These are phyloP conservation scores for Xanthorhoe designata DNA, from an alignment of 2,888 invertebrate species.

Conservation along the genomic window DNA sequence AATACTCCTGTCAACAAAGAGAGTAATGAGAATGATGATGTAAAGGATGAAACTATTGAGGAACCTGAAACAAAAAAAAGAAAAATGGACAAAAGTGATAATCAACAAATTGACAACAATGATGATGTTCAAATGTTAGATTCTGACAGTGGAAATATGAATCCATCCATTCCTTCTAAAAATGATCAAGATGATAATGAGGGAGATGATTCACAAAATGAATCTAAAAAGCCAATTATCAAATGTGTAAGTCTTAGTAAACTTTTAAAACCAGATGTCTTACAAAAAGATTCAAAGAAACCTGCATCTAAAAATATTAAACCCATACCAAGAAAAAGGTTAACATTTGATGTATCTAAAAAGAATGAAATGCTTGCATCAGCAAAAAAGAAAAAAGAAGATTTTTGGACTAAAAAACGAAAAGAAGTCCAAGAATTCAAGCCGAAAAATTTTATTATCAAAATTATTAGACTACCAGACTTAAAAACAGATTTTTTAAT, in stretches of 20 bases:
- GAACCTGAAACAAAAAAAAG: slow-evolving; percentile 31
- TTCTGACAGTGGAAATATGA: not conserved
- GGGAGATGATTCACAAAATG: slow-evolving; percentile 15
- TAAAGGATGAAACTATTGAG: slow-evolving; percentile 20
- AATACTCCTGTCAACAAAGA: slow-evolving; percentile 53
- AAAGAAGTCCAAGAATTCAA: slow-evolving; percentile 65
- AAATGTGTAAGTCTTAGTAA: slow-evolving; percentile 76
- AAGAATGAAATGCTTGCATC: slow-evolving; percentile 24
- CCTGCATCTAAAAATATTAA: not conserved
- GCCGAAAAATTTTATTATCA: slow-evolving; percentile 62
- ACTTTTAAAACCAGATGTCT: slow-evolving; percentile 67
- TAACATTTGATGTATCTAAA: slow-evolving; percentile 24
- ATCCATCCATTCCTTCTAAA: slow-evolving; percentile 6
- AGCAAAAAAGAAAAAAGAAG: slow-evolving; percentile 37
- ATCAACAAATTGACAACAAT: slow-evolving; percentile 29
- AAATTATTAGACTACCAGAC: slow-evolving; percentile 59
- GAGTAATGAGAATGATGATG: slow-evolving; percentile 5
- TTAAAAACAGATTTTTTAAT: slow-evolving; percentile 57
- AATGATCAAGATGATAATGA: slow-evolving; percentile 4
- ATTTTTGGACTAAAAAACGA: slow-evolving; percentile 55
- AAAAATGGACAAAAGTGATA: slow-evolving; percentile 28
- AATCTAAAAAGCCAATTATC: slow-evolving; percentile 58
- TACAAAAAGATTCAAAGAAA: slow-evolving; percentile 33
- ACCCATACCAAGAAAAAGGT: not conserved
- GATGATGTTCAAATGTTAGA: slow-evolving; percentile 17